phyloP scores from a whole-genome alignment of 1,140 invertebrate genomes.

The Diorhabda carinulata region DNA sequence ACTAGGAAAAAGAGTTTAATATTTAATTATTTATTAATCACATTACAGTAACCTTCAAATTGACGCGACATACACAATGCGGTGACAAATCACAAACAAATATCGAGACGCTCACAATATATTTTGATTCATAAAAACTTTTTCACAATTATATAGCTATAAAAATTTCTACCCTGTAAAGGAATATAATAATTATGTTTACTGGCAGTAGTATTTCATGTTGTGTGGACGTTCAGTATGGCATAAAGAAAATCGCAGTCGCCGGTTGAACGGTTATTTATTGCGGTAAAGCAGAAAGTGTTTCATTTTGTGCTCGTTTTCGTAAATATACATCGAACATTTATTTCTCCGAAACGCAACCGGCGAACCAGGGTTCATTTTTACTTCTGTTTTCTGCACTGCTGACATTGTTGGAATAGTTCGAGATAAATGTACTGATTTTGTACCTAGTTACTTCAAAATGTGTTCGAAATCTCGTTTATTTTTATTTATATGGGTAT shows the following conservation, averaged over 20 bases:
- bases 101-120: no score
- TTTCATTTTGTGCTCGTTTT: conserved; percentile 3
- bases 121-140: no score
- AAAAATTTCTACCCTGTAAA: no score
- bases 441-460: not conserved
- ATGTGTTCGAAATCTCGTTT: not conserved
- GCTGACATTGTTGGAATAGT: conserved; percentile 2
- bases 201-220: not conserved
- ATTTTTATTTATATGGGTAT: conserved; percentile 3
- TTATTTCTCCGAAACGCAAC: conserved; percentile 2
- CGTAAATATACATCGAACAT: not conserved
- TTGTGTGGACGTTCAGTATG: conserved; percentile 1
- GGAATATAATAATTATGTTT: conserved; percentile 14
- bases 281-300: not conserved
- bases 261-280: conserved; percentile 7
- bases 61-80: no score
- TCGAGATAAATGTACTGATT: not conserved
- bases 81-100: no score
- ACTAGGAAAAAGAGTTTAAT: no score
- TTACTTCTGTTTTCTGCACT: not conserved
- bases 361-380: not conserved
- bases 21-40: no score
- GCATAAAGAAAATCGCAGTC: not conserved
- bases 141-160: no score
- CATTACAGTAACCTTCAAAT: no score